Percentiles rank a stretch among this genome's conserved stretches.
These are phyloP conservation scores for Drosophila mauritiana DNA, from an alignment of 1,140 invertebrate species.

Conservation along the genomic window DNA sequence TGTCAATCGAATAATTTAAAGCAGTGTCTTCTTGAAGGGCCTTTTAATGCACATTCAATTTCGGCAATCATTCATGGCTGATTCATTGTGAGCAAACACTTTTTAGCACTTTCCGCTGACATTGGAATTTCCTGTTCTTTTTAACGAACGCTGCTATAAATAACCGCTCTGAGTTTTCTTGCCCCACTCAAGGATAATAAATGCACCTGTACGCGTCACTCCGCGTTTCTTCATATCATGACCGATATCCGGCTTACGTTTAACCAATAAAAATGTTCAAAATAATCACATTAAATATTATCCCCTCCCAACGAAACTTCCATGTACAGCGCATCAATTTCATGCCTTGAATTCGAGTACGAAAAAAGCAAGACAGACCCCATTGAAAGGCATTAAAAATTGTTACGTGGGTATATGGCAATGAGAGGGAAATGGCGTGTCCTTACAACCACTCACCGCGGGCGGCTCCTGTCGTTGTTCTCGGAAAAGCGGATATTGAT, in stretches of 20 bases:
- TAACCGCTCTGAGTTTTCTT: conserved; percentile 10
- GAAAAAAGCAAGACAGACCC: conserved; percentile 35
- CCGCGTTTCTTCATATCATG: conserved; percentile 44
- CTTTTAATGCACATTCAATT: conserved; percentile 13
- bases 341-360: conserved; percentile 72
- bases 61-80: conserved; percentile 30
- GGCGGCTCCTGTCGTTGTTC: conserved; percentile 54
- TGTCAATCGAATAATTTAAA: no score
- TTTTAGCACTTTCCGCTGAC: conserved; percentile 49
- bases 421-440: conserved; percentile 18
- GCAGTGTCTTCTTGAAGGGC: conserved; percentile 17
- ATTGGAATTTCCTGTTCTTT: conserved; percentile 29
- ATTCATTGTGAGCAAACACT: conserved; percentile 34
- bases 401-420: conserved; percentile 64
- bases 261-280: conserved; percentile 64
- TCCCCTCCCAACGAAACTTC: conserved; percentile 17
- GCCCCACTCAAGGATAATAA: conserved; percentile 30
- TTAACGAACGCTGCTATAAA: conserved; percentile 27
- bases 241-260: conserved; percentile 55
- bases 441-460: conserved; percentile 50
- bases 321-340: conserved; percentile 77
- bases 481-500: conserved; percentile 78
- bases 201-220: conserved; percentile 47
- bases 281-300: conserved; percentile 80
- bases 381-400: conserved; percentile 77